Evolutionary conservation across 2,113 vertebrate genomes (phyloP).

Genomic region (Lamprotornis superbus): DNA sequence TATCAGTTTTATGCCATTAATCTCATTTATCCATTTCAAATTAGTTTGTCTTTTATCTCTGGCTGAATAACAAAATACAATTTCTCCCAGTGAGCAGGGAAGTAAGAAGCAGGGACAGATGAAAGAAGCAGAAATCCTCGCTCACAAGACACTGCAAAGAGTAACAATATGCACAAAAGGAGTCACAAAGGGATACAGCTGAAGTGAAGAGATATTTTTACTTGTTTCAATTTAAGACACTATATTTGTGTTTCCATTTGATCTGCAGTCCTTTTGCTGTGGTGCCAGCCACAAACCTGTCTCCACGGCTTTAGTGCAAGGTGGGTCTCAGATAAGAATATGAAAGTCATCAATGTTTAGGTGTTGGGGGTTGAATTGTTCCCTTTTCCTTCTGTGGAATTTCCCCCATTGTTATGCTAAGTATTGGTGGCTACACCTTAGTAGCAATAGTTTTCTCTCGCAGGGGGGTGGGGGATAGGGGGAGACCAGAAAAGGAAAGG

Average conservation of each 20-base stretch:
- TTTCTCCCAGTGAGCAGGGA: neutral
- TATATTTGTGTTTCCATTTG: neutral
- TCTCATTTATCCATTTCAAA: neutral
- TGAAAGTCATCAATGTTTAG: neutral
- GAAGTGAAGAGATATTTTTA: neutral
- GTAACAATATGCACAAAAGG: neutral
- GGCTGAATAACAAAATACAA: neutral
- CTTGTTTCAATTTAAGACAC: neutral
- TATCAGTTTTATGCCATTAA: neutral
- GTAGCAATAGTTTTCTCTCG: too few relatives aligned
- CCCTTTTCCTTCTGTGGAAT: too few relatives aligned
- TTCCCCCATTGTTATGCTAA: too few relatives aligned
- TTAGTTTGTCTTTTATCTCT: neutral
- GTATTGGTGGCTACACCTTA: too few relatives aligned
- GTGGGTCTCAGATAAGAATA: neutral
- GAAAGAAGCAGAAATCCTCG: neutral
- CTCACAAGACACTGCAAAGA: neutral
- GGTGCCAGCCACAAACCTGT: neutral
- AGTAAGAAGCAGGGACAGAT: neutral
- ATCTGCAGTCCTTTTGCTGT: neutral
- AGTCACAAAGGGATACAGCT: neutral
- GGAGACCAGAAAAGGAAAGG: too few relatives aligned
- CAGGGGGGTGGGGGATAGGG: too few relatives aligned
- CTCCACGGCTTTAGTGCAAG: neutral
- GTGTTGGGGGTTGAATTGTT: neutral